These are phyloP conservation scores for Drosophila anceps DNA, from an alignment of 2,888 invertebrate genomes.

Conservation along the genomic window DNA sequence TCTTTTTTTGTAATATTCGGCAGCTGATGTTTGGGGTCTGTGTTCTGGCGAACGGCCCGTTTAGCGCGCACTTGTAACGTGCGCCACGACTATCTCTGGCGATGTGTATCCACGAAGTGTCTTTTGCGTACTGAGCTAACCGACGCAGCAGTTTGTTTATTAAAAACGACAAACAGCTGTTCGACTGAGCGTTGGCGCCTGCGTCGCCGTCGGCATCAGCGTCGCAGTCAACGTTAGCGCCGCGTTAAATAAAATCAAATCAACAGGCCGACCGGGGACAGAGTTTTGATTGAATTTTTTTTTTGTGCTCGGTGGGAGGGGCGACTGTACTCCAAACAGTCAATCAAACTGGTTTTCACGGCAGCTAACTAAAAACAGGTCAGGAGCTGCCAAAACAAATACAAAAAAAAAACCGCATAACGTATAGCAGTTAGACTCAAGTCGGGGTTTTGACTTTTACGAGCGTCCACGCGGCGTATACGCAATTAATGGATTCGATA, in stretches of 20 bases:
- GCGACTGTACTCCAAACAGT: slow-evolving; percentile 12
- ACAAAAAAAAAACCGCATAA: slow-evolving; percentile 11
- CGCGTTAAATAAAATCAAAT: slow-evolving; percentile 29
- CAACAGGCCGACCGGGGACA: slow-evolving; percentile 52
- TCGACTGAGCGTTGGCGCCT: slow-evolving; percentile 24
- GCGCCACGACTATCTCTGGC: slow-evolving; percentile 36
- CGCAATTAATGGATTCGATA: slow-evolving; percentile 66
- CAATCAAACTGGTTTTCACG: slow-evolving; percentile 37
- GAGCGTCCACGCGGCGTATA: slow-evolving; percentile 58
- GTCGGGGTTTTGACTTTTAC: slow-evolving; percentile 46
- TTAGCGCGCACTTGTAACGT: slow-evolving; percentile 54
- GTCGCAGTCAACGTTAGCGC: slow-evolving; percentile 12
- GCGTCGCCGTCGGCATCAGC: slow-evolving; percentile 20
- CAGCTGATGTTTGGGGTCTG: slow-evolving; percentile 50
- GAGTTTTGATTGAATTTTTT: slow-evolving; percentile 7
- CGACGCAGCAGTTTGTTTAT: slow-evolving; percentile 70
- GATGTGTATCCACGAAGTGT: slow-evolving; percentile 77
- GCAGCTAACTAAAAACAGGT: slow-evolving; percentile 46
- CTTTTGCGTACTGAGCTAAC: slow-evolving; percentile 65
- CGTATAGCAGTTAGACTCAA: slow-evolving; percentile 17
- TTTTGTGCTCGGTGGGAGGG: slow-evolving; percentile 11
- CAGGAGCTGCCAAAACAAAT: slow-evolving; percentile 37
- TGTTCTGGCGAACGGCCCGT: slow-evolving; percentile 69
- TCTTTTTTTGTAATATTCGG: background rate
- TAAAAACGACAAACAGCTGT: slow-evolving; percentile 75